Evolutionary conservation across 2,888 invertebrate species (phyloP).

Genomic region (Eucera pruinosa): DNA sequence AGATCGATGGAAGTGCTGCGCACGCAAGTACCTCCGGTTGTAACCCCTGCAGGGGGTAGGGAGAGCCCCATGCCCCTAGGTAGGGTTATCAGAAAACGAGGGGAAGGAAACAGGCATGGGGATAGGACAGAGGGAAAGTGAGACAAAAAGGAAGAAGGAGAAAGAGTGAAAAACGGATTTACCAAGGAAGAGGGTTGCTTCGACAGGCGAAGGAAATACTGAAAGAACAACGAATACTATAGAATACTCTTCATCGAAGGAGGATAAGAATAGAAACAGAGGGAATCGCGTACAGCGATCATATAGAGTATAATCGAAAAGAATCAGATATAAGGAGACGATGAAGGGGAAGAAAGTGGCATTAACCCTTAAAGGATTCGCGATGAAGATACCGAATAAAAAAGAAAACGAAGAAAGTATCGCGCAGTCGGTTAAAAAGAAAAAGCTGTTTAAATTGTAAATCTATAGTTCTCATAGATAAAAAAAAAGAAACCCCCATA

Average conservation of each 20-base stretch:
- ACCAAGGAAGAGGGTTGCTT: background rate
- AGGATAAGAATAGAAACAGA: background rate
- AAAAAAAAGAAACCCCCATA: background rate
- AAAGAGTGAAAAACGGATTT: constrained; percentile 10
- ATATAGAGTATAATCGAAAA: background rate
- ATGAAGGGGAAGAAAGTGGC: background rate
- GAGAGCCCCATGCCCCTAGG: constrained; percentile 60
- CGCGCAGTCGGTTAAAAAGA: no score
- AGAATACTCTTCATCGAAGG: background rate
- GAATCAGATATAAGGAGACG: background rate
- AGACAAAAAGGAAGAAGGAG: constrained; percentile 2
- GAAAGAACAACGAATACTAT: background rate
- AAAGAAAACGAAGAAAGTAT: no score
- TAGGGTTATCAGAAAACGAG: constrained; percentile 59
- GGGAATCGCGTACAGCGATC: background rate
- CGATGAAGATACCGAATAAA: background rate
- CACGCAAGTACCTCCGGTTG: constrained; percentile 75
- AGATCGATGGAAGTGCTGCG: constrained; percentile 79
- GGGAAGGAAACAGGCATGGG: constrained; percentile 23
- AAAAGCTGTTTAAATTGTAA: no score
- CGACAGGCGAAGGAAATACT: background rate
- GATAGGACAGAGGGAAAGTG: constrained; percentile 22
- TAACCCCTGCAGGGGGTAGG: constrained; percentile 66
- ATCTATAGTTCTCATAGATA: no score
- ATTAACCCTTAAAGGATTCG: background rate